These are phyloP conservation scores for Emydoidea blandingii DNA, from an alignment of 2,797 vertebrate genomes.

Conservation along the genomic window DNA sequence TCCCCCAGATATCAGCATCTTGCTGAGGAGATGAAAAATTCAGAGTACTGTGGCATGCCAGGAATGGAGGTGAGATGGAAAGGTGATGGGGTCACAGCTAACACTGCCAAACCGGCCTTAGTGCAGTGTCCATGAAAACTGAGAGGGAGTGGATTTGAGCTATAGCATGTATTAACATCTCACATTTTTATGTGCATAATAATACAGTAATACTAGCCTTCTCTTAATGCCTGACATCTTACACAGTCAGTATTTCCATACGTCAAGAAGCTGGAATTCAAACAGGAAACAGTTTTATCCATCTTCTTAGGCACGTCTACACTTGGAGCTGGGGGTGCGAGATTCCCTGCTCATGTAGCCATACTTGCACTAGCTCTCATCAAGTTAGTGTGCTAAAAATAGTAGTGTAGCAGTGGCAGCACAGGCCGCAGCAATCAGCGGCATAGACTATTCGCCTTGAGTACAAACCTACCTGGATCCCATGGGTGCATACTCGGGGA, in stretches of 20 bases:
- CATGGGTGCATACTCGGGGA: background rate
- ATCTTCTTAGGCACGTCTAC: background rate
- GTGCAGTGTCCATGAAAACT: fast-evolving
- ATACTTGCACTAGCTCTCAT: background rate
- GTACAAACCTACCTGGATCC: background rate
- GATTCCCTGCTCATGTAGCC: background rate
- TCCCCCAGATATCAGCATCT: fast-evolving
- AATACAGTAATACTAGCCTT: background rate
- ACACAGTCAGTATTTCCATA: background rate
- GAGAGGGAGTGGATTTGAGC: background rate
- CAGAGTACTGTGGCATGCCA: fast-evolving
- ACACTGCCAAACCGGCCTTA: background rate
- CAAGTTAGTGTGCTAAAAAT: background rate
- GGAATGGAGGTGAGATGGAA: background rate
- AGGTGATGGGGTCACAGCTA: background rate
- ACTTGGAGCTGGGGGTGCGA: background rate
- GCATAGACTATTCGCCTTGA: background rate
- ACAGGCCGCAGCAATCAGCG: background rate
- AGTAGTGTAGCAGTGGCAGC: background rate
- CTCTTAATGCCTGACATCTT: background rate
- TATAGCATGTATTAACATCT: background rate
- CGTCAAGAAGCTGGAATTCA: background rate
- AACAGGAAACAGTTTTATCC: fast-evolving
- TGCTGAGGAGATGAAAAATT: fast-evolving
- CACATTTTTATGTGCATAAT: background rate